phyloP scores from a whole-genome alignment of 1,140 invertebrate genomes.

The Magallana ariakensis region DNA sequence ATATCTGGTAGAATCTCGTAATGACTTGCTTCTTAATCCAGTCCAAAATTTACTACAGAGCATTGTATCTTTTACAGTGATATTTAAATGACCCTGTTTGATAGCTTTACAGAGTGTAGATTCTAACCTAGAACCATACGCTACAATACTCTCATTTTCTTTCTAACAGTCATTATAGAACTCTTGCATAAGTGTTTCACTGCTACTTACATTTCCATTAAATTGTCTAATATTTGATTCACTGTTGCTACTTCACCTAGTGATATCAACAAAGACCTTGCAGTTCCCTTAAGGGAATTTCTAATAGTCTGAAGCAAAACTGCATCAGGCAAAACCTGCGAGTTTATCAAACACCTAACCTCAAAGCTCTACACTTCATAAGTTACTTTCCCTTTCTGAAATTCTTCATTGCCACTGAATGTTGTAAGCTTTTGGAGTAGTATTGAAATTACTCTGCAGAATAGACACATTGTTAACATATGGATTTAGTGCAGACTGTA shows the following conservation, averaged over 20 bases:
- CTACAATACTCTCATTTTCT: constrained; percentile 16
- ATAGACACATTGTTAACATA: neutral
- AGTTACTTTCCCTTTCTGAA: constrained; percentile 17
- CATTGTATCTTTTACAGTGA: neutral
- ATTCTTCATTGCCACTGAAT: constrained; percentile 14
- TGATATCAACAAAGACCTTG: neutral
- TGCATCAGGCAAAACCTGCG: neutral
- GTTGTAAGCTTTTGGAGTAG: neutral
- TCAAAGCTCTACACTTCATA: constrained; percentile 20
- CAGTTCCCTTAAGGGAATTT: constrained; percentile 20
- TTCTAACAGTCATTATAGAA: constrained; percentile 37
- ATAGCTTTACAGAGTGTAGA: constrained; percentile 17
- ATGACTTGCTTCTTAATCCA: neutral
- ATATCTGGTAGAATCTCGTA: neutral
- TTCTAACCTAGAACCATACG: constrained; percentile 31
- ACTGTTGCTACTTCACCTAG: constrained; percentile 35
- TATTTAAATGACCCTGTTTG: neutral
- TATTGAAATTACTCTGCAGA: neutral
- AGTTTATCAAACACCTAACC: constrained; percentile 3
- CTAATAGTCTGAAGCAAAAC: too few species aligned
- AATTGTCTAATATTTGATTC: neutral
- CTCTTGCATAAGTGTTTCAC: constrained; percentile 14
- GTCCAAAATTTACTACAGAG: constrained; percentile 22
- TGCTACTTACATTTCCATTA: constrained; percentile 30
- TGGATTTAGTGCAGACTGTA: neutral